Base-by-base conservation (phyloP, 2,888 invertebrate genomes). In the Exephanes ischioxanthus region DNA sequence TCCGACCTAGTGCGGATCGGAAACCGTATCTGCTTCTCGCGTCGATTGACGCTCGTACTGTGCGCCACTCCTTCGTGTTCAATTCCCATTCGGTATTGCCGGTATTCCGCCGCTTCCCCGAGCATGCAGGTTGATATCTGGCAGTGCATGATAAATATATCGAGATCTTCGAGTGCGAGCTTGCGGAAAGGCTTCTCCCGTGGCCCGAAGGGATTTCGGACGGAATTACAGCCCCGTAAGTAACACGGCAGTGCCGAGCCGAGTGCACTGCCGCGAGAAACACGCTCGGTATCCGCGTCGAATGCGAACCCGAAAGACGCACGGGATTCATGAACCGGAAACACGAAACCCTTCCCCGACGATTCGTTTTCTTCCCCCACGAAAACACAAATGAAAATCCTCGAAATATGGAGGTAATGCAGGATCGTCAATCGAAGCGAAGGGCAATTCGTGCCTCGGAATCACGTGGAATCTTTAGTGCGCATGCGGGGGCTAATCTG, bases 161-260 rank as follows among this genome's bases (percentile, higher is more conserved):
- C 41, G 63, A 22, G 72, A 80, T 72, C 22, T 67, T 80, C 48
- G 80, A 14, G 41, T 41, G 48, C 72, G 66, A 66, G 45, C 58
- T 75, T 45, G 68, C 58, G 58, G 37, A 80, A 58, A 67, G 58
- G 45, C 19, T 66, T 22, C 16, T 22, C 45, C 48, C 48, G 37
- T n/a, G 1, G 16, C 19, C 41, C 19, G 14, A 33, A 26, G 68
- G 70, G 19, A 63, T 70, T 70, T 63, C 45, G 61, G 51, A 82
- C 63, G 71, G 51, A 82, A 82, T 82, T 63, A 82, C 51, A 45
- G 70, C 45, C 55, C 71, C 48, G 71, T 82, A 67, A 58, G 80
- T 75, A 81, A 81, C 75, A 37, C 58, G 67, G 67, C 14, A 55
- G 55, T 41, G 61, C 72, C 53, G 66, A 72, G 41, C 66, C 26